Evolutionary conservation across 2,113 vertebrate species (phyloP), one percentile per base, ranked within the genome.

Genomic region (Osmerus eperlanus): DNA sequence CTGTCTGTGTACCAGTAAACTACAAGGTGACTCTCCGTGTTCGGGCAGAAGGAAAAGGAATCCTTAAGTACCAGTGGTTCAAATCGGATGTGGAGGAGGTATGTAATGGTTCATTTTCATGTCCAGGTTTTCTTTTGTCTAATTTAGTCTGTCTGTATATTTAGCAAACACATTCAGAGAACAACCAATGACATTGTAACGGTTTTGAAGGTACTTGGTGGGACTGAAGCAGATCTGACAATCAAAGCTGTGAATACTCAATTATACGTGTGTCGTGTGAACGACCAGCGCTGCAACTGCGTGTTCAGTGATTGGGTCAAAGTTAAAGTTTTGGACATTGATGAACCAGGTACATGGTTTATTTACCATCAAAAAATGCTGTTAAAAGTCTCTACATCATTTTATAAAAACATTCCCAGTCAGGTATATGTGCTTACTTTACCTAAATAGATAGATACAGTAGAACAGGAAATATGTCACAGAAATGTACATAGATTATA

Each of bases 1-100:
- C 88, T 0, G 85, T 85, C 58, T 92, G 92, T 3, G 91, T 96
- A 12, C 95, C 94, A 0, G 80, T 78, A 61, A 90, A 92, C 67
- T 87, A 92, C n/a, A 76, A 74, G 47, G 87, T 95, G 66, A 84
- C 81, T 0, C 88, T 96, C 75, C 85, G 86, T 7, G 93, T 94
- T 82, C 75, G 86, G 11, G 94, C 94, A 0, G 70, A 89, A 78
- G 92, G 92, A 7, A 76, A 52, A n/a, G 85, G 86, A 0, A 11
- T 67, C 0, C 85, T 94, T 54, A 78, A 63, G n/a, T 95, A 94
- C 88, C 95, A 96, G 86, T 96, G 95, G 95, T 95, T 95, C 72
- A 88, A 86, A 25, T 83, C 80, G 7, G 65, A 90, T 55, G 41
- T 71, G 7, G 70, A 82, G 0, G 90, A 93, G 91, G 94, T 95